A percentile compares a stretch with the other conserved stretches of the same genome.
phyloP scores from a whole-genome alignment of 37 sponge, comb jelly and placozoan genomes.

The Axinella damicornis region DNA sequence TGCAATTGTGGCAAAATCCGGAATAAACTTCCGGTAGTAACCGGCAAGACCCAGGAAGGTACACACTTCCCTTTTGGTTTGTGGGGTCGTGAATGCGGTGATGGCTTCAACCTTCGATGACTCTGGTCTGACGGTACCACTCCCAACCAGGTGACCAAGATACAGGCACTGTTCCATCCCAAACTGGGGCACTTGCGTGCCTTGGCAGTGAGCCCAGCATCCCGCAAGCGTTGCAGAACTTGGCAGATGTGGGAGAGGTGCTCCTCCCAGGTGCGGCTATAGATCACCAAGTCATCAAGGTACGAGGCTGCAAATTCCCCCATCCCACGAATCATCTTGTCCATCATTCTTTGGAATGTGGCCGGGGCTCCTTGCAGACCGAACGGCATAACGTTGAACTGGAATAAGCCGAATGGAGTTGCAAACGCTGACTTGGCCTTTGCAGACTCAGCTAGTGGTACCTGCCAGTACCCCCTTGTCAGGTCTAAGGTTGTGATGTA shows the following conservation, averaged over 20 bases:
- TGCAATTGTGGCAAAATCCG: constrained; percentile 40
- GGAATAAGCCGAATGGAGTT: constrained; percentile 64
- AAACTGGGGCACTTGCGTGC: constrained; percentile 67
- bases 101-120: constrained; percentile 52
- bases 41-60: constrained; percentile 73
- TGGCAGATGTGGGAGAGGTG: constrained; percentile 51
- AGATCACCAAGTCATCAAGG: constrained; percentile 71
- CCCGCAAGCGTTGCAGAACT: constrained; percentile 28
- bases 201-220: constrained; percentile 62
- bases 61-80: constrained; percentile 57
- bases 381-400: constrained; percentile 83
- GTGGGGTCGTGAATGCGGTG: constrained; percentile 24
- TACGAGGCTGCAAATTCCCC: constrained; percentile 52
- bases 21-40: constrained; percentile 73
- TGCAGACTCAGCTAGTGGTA: constrained; percentile 43
- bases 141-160: constrained; percentile 62
- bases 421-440: constrained; percentile 69
- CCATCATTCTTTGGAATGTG: constrained; percentile 82
- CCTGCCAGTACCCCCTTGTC: constrained; percentile 76
- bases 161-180: constrained; percentile 50
- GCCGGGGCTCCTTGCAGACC: constrained; percentile 74
- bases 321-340: constrained; percentile 22
- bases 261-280: constrained; percentile 63
- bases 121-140: constrained; percentile 54
- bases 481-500: constrained; percentile 71